A percentile compares a stretch with the other conserved stretches of the same genome.
These are phyloP conservation scores for Lordiphosa fenestrarum DNA, from an alignment of 2,888 invertebrate genomes.

Conservation along the genomic window DNA sequence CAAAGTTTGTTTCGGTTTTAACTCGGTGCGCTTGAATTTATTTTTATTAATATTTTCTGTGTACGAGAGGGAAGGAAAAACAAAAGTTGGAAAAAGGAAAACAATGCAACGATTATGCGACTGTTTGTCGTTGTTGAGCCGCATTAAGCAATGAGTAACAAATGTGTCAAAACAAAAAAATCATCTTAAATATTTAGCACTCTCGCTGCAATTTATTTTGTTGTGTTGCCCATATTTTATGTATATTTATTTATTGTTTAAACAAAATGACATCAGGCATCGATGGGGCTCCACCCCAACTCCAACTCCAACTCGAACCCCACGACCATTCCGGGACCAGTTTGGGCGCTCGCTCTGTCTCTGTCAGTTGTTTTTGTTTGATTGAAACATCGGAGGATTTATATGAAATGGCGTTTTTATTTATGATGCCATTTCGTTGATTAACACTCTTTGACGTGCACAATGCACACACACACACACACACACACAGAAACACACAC, in stretches of 20 bases:
- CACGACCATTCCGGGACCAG: too few species aligned
- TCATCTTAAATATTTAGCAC: slow-evolving; percentile 8
- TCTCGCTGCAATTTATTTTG: slow-evolving; percentile 47
- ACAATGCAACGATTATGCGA: slow-evolving; percentile 28
- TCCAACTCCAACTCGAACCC: background rate
- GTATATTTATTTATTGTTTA: slow-evolving; percentile 48
- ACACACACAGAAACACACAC: background rate
- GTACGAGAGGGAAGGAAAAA: slow-evolving; percentile 10
- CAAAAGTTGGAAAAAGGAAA: slow-evolving; percentile 5
- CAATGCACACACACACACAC: background rate
- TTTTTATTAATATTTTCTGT: slow-evolving; percentile 41
- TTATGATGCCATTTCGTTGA: slow-evolving; percentile 73
- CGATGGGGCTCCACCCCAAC: background rate
- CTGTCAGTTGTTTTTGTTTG: slow-evolving; percentile 53
- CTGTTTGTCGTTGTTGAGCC: slow-evolving; percentile 15
- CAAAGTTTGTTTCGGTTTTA: slow-evolving; percentile 79
- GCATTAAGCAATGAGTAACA: too few species aligned
- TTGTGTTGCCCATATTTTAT: slow-evolving; percentile 51
- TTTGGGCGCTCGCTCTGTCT: slow-evolving; percentile 2
- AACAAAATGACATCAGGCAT: slow-evolving; percentile 13
- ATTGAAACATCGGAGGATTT: slow-evolving; percentile 71
- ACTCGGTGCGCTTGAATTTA: slow-evolving; percentile 77
- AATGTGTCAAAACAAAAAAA: slow-evolving; percentile 14
- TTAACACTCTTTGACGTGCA: slow-evolving; percentile 66
- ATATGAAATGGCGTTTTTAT: slow-evolving; percentile 69